Percentiles rank a stretch among this genome's conserved stretches.
phyloP scores from a whole-genome alignment of 2,113 vertebrate species.

The Mormoops blainvillei region DNA sequence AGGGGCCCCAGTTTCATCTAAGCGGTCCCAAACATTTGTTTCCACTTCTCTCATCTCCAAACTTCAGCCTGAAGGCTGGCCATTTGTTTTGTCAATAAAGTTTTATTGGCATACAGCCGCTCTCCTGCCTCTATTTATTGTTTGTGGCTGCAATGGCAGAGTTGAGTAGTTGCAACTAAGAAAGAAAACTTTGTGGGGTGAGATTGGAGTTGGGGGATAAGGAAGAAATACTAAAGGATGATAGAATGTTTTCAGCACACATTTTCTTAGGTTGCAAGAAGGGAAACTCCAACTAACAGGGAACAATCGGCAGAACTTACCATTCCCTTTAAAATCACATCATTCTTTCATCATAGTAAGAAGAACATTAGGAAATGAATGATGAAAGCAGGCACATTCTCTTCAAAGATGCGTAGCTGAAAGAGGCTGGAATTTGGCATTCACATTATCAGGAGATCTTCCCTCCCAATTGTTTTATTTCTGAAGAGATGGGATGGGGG shows the following conservation, averaged over 20 bases:
- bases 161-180: neutral
- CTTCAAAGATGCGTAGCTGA: neutral
- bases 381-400: neutral
- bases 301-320: neutral
- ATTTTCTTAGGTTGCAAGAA: neutral
- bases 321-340: neutral
- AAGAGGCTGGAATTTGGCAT: neutral
- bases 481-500: neutral
- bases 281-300: neutral
- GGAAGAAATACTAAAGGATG: neutral
- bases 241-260: neutral
- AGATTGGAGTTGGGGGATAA: neutral
- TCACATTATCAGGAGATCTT: neutral
- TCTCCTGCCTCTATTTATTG: neutral
- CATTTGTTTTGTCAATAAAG: neutral
- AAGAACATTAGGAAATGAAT: neutral
- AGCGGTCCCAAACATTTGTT: neutral
- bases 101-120: neutral
- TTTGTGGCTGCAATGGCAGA: neutral
- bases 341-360: neutral
- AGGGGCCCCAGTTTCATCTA: neutral
- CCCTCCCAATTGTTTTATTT: slow-evolving; percentile 50
- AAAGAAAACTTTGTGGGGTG: neutral
- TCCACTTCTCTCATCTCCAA: neutral
- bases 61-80: neutral